These are phyloP conservation scores for Cotesia vestalis DNA, from an alignment of 1,140 invertebrate species.

Conservation along the genomic window DNA sequence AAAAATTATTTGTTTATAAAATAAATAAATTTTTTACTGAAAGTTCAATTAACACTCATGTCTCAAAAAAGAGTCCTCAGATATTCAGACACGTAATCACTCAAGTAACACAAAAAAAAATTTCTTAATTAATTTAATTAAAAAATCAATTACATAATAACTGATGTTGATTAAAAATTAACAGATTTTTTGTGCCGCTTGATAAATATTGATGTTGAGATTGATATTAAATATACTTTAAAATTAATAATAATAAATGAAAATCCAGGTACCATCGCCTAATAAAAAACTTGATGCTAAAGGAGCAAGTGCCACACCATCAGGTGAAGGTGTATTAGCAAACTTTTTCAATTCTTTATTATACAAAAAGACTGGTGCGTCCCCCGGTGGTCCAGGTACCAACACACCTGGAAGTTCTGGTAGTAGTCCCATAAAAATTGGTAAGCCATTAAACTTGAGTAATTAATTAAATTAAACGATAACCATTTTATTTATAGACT, in stretches of 20 bases:
- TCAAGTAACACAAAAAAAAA: no score
- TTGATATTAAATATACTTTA: conserved; percentile 15
- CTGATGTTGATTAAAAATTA: no score
- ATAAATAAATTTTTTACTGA: no score
- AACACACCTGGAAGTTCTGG: conserved; percentile 47
- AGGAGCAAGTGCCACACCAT: conserved; percentile 68
- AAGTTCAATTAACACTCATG: no score
- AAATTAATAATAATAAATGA: conserved; percentile 43
- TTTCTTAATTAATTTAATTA: no score
- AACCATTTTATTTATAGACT: background rate
- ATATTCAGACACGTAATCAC: no score
- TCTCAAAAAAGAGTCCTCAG: no score
- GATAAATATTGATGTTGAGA: no score
- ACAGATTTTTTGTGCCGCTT: no score
- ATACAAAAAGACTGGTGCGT: conserved; percentile 85
- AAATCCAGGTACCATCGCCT: conserved; percentile 58
- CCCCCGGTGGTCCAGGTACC: conserved; percentile 67
- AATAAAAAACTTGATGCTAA: conserved; percentile 64
- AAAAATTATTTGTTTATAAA: conserved; percentile 16
- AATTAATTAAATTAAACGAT: no score
- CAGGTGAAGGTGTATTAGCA: conserved; percentile 92
- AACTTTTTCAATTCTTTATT: conserved; percentile 98
- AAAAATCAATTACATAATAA: no score
- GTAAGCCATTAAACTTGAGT: conserved; percentile 38
- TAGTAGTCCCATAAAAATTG: conserved; percentile 57